Evolutionary conservation across 1,140 invertebrate genomes (phyloP).

Genomic region (Eupristina koningsbergeri): DNA sequence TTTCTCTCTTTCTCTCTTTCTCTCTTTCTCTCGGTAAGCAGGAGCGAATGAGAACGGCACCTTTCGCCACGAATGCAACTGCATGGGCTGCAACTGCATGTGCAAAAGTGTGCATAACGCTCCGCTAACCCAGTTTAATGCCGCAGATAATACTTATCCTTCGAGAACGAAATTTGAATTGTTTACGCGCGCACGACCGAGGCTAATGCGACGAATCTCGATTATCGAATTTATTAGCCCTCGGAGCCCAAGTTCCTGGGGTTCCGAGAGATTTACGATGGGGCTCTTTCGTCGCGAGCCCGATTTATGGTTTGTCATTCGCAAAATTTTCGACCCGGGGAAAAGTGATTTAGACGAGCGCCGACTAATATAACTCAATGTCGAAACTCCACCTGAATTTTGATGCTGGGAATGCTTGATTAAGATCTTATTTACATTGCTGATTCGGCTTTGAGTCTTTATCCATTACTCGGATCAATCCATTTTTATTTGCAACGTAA

Average conservation of each 20-base stretch:
- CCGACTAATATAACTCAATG: background rate
- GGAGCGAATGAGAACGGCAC: conserved; percentile 52
- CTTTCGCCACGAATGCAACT: conserved; percentile 52
- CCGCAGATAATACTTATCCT: conserved; percentile 37
- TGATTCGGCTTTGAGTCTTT: background rate
- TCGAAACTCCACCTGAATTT: background rate
- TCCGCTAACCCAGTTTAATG: conserved; percentile 39
- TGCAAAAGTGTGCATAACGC: conserved; percentile 28
- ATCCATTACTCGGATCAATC: background rate
- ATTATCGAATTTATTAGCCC: conserved; percentile 38
- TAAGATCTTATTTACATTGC: background rate
- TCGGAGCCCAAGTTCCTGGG: too few species aligned
- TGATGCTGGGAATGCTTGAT: background rate
- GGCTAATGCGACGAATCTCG: conserved; percentile 3
- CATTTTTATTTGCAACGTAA: background rate
- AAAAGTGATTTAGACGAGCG: background rate
- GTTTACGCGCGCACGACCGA: background rate
- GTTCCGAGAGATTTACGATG: background rate
- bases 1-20: too few species aligned
- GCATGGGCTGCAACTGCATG: background rate
- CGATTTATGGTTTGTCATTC: conserved; percentile 7
- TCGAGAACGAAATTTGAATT: background rate
- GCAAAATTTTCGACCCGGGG: background rate
- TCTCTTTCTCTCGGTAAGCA: conserved; percentile 2
- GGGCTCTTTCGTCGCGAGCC: background rate